These are phyloP conservation scores for Cephus pulcher DNA, from an alignment of 2,888 invertebrate genomes.

Conservation along the genomic window DNA sequence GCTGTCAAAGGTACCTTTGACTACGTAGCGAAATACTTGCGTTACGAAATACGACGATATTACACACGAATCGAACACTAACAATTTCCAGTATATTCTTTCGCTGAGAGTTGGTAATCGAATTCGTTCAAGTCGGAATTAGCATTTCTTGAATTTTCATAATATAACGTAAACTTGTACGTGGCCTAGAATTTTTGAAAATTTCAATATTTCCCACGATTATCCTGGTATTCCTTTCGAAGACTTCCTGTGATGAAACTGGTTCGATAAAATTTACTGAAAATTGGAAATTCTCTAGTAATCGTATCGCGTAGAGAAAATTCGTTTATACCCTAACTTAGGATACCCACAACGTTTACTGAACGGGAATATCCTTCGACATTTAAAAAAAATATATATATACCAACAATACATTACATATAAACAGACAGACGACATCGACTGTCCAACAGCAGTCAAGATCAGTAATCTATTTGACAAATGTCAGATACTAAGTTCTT, in stretches of 20 bases:
- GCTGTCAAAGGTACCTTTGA: slow-evolving; percentile 23
- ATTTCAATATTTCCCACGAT: not conserved
- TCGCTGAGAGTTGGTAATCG: not conserved
- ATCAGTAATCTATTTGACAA: no score
- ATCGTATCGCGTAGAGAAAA: not conserved
- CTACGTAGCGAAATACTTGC: not conserved
- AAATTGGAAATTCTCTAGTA: not conserved
- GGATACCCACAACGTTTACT: not conserved
- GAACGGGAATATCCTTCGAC: not conserved
- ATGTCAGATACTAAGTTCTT: no score
- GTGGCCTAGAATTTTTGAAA: not conserved
- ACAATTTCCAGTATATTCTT: slow-evolving; percentile 4
- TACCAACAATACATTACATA: not conserved
- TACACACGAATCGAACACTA: not conserved
- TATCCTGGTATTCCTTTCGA: not conserved
- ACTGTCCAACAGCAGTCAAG: not conserved
- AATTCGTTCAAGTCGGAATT: not conserved
- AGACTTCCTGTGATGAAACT: not conserved
- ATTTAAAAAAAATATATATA: not conserved
- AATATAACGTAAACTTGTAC: no score
- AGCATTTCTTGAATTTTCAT: not conserved
- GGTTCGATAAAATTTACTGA: not conserved
- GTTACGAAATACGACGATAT: not conserved
- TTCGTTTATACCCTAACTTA: not conserved
- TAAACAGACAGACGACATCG: not conserved